phyloP scores from a whole-genome alignment of 2,888 invertebrate species.

The Timema cristinae region DNA sequence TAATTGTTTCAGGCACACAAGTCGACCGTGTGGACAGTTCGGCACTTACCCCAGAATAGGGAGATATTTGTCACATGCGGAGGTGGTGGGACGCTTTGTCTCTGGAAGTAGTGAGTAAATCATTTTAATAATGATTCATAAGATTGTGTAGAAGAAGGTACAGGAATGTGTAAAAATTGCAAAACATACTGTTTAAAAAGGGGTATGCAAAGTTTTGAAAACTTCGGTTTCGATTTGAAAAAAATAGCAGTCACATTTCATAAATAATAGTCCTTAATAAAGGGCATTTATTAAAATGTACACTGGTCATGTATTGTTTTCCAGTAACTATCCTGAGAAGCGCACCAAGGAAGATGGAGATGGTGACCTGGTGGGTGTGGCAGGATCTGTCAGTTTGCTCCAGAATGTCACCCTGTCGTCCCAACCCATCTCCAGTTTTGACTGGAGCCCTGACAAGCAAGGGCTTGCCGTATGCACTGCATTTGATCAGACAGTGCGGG shows the following conservation, averaged over 20 bases:
- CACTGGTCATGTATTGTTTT: conserved; percentile 10
- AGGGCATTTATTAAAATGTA: not conserved
- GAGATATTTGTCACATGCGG: conserved; percentile 89
- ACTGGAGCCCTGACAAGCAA: conserved; percentile 88
- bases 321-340: conserved; percentile 73
- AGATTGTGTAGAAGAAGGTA: no score
- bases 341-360: conserved; percentile 66
- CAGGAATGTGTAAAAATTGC: no score
- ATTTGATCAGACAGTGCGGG: conserved; percentile 85
- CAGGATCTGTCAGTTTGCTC: conserved; percentile 69
- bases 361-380: conserved; percentile 67
- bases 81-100: conserved; percentile 80
- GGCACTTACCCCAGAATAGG: conserved; percentile 89
- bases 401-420: conserved; percentile 78
- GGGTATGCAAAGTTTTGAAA: no score
- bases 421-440: conserved; percentile 84
- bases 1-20: conserved; percentile 48
- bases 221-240: no score
- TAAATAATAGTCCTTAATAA: no score
- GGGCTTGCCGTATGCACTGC: conserved; percentile 85
- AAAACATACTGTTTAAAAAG: no score
- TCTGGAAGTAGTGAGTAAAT: conserved; percentile 90
- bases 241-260: no score
- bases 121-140: no score
- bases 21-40: conserved; percentile 85